These are phyloP conservation scores for Mantis religiosa DNA, from an alignment of 2,888 invertebrate species.

Conservation along the genomic window DNA sequence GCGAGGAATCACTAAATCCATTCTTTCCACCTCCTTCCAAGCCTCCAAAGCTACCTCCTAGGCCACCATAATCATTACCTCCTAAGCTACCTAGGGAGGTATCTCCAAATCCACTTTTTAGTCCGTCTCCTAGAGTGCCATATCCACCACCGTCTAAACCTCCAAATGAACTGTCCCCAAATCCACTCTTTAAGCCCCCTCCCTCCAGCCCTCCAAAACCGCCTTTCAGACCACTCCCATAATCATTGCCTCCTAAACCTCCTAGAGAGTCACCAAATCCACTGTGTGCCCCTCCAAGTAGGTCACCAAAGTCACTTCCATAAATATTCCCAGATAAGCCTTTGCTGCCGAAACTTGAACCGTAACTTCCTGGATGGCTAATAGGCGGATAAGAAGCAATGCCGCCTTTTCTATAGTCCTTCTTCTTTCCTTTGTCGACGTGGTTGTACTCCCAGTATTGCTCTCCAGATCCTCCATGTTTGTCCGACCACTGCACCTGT, in stretches of 20 bases:
- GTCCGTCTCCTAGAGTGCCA: background rate
- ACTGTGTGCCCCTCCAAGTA: background rate
- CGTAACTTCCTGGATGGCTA: background rate
- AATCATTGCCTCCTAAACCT: background rate
- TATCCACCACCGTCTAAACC: background rate
- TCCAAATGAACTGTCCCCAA: background rate
- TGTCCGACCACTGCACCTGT: conserved; percentile 41
- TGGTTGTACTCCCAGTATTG: conserved; percentile 38
- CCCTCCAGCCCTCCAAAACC: background rate
- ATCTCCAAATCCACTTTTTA: background rate
- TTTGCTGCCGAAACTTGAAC: background rate
- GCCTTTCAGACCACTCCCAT: background rate
- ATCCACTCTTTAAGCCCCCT: background rate
- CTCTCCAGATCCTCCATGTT: conserved; percentile 38
- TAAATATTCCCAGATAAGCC: background rate
- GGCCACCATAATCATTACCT: background rate
- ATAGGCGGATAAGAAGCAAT: background rate
- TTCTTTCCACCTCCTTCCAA: no score
- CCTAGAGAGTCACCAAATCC: background rate
- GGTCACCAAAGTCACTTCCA: background rate
- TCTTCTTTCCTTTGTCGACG: conserved; percentile 28
- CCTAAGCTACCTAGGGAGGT: no score
- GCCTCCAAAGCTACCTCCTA: background rate
- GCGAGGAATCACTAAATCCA: no score
- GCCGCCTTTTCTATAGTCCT: background rate